phyloP scores from a whole-genome alignment of 2,113 vertebrate genomes.

The Sorex araneus region DNA sequence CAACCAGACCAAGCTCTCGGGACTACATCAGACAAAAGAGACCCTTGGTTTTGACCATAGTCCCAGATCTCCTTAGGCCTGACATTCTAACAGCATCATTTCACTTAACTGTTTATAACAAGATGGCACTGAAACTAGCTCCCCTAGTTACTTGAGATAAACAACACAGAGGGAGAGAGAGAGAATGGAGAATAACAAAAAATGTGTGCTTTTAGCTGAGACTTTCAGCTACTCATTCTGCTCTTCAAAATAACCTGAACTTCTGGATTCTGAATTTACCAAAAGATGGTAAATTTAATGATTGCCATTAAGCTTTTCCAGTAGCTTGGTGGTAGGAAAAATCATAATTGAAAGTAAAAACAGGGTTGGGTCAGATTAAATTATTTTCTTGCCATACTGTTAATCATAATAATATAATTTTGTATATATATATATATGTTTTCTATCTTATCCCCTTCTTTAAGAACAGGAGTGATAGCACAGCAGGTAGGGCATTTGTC shows the following conservation, averaged over 20 bases:
- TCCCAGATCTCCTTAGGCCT: constrained; percentile 12
- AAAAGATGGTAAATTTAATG: constrained; percentile 57
- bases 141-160: constrained; percentile 71
- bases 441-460: background rate
- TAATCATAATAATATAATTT: background rate
- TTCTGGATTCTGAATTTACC: constrained; percentile 74
- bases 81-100: constrained; percentile 35
- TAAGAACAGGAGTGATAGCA: too few relatives aligned
- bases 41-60: constrained; percentile 54
- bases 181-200: constrained; percentile 39
- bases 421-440: background rate
- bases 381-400: constrained; percentile 10
- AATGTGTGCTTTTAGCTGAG: constrained; percentile 61
- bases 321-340: background rate
- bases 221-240: constrained; percentile 66
- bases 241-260: constrained; percentile 69
- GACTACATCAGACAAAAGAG: background rate
- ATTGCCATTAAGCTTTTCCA: constrained; percentile 56
- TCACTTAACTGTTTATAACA: constrained; percentile 53
- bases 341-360: constrained; percentile 52
- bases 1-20: background rate
- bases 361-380: background rate
- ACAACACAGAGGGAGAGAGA: constrained; percentile 62
- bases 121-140: constrained; percentile 69
- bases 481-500: too few relatives aligned